These are phyloP conservation scores for Drosophila santomea DNA, from an alignment of 1,140 invertebrate species.

Conservation along the genomic window DNA sequence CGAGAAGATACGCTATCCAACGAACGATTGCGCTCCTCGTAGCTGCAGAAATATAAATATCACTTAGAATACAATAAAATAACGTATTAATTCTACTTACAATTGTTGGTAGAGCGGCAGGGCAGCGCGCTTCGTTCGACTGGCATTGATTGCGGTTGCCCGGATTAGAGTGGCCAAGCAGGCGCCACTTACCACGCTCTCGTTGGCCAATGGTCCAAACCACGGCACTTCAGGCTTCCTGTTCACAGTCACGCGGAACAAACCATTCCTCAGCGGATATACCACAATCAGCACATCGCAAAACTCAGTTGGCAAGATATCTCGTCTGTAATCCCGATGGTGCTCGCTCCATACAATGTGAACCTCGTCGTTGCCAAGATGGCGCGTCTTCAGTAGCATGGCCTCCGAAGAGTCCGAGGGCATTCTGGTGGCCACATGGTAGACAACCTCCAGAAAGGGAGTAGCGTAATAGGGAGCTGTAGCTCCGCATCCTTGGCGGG, in stretches of 20 bases:
- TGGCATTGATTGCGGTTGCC: conserved; percentile 96
- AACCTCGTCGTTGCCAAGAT: conserved; percentile 99
- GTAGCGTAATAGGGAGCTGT: conserved; percentile 98
- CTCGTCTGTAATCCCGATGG: conserved; percentile 96
- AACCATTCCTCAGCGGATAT: conserved; percentile 94
- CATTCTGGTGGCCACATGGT: conserved; percentile 99
- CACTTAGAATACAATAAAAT: neutral
- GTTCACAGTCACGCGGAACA: conserved; percentile 93
- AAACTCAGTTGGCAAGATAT: conserved; percentile 99
- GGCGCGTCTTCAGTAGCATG: conserved; percentile 96
- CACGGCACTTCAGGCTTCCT: conserved; percentile 95
- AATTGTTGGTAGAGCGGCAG: conserved; percentile 96
- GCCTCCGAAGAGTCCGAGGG: conserved; percentile 94
- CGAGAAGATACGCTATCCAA: conserved; percentile 95
- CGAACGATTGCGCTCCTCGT: conserved; percentile 94
- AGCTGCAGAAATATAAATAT: conserved; percentile 86
- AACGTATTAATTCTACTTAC: conserved; percentile 86
- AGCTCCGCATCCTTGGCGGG: conserved; percentile 95
- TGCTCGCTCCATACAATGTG: conserved; percentile 99
- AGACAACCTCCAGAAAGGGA: conserved; percentile 94
- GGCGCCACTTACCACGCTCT: conserved; percentile 94
- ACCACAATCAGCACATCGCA: conserved; percentile 99
- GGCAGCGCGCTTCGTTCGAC: conserved; percentile 94
- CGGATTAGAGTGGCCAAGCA: conserved; percentile 95
- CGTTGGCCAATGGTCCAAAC: conserved; percentile 98